phyloP scores from a whole-genome alignment of 1,140 invertebrate species.

The Chelonus insularis region DNA sequence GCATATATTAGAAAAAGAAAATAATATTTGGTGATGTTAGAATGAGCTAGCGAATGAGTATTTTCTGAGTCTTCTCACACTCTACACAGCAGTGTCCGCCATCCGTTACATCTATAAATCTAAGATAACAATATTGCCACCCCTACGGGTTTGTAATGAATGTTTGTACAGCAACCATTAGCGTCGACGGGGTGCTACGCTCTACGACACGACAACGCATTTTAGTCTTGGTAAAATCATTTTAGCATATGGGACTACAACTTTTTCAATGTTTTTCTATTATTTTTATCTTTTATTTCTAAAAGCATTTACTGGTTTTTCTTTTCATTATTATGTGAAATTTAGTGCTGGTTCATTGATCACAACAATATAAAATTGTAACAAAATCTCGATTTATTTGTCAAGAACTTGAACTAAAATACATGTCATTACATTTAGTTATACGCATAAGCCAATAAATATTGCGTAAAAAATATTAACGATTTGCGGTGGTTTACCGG shows the following conservation, averaged over 20 bases:
- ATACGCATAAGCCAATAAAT: slow-evolving; percentile 29
- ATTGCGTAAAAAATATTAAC: slow-evolving; percentile 30
- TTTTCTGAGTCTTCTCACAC: slow-evolving; percentile 1
- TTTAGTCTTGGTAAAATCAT: slow-evolving; percentile 46
- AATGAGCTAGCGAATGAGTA: neutral
- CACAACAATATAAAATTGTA: neutral
- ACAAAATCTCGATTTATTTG: neutral
- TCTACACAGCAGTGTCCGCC: slow-evolving; percentile 50
- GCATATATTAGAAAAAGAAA: neutral
- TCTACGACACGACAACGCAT: slow-evolving; percentile 29
- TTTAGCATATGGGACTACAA: slow-evolving; percentile 51
- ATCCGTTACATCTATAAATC: slow-evolving; percentile 61
- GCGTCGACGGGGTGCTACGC: slow-evolving; percentile 42
- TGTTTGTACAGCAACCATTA: slow-evolving; percentile 59
- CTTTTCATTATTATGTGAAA: no score
- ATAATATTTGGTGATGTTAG: neutral
- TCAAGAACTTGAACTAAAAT: slow-evolving; percentile 7
- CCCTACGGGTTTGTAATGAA: slow-evolving; percentile 53
- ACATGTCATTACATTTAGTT: neutral
- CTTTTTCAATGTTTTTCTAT: slow-evolving; percentile 28
- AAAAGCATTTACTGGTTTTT: no score
- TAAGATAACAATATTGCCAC: slow-evolving; percentile 59
- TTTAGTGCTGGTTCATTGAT: no score
- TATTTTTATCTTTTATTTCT: neutral
- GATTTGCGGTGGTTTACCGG: slow-evolving; percentile 24